A percentile compares a stretch with the other conserved stretches of the same genome.
Evolutionary conservation across 2,797 vertebrate genomes (phyloP).

Genomic region (Propithecus perrieri): DNA sequence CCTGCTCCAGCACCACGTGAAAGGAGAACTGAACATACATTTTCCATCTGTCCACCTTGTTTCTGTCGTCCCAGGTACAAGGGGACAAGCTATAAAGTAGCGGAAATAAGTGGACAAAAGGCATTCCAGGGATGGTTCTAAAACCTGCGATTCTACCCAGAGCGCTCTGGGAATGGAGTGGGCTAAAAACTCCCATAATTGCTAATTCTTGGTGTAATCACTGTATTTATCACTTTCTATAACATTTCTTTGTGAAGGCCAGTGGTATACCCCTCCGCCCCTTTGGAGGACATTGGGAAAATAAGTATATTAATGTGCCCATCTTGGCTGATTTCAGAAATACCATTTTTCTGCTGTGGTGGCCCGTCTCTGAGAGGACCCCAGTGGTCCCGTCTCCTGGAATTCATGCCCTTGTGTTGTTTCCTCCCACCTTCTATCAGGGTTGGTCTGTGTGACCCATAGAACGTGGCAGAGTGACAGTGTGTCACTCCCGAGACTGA

Average conservation of each 20-base stretch:
- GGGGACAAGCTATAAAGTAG: background rate
- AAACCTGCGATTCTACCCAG: background rate
- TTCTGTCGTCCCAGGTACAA: background rate
- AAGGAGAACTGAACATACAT: background rate
- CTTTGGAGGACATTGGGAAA: background rate
- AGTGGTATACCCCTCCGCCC: background rate
- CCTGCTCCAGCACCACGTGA: accelerated
- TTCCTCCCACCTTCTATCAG: background rate
- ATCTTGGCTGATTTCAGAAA: background rate
- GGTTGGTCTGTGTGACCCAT: background rate
- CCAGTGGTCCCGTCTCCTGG: background rate
- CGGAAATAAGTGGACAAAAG: background rate
- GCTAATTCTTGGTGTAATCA: background rate
- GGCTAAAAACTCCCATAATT: too few species aligned
- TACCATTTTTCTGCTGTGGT: background rate
- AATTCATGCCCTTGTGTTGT: background rate
- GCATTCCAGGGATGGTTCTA: background rate
- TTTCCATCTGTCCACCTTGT: background rate
- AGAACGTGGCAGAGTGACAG: background rate
- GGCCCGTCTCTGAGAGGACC: background rate
- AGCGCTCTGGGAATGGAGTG: background rate
- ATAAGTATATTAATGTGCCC: background rate
- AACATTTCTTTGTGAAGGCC: background rate
- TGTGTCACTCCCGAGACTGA: background rate
- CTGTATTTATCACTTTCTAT: background rate